Evolutionary conservation across 2,888 invertebrate species (phyloP).

Genomic region (Pheosia tremula): DNA sequence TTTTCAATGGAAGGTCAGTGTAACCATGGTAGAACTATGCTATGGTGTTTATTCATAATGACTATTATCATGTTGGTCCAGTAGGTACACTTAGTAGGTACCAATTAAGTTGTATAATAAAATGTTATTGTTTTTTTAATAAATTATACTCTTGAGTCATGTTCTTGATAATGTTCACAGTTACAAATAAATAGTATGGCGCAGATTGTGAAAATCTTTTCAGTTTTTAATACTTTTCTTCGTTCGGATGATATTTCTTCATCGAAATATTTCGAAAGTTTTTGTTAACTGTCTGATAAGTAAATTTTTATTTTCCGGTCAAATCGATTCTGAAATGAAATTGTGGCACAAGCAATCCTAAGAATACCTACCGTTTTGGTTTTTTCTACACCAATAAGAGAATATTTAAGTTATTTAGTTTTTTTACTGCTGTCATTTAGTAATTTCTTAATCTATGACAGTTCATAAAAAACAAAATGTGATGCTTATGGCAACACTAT

Average conservation of each 20-base stretch:
- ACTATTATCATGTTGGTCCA: constrained; percentile 18
- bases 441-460: too few species aligned
- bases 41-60: constrained; percentile 18
- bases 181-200: background rate
- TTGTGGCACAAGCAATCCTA: too few species aligned
- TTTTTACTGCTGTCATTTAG: too few species aligned
- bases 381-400: too few species aligned
- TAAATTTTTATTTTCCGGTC: constrained; percentile 3
- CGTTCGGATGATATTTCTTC: background rate
- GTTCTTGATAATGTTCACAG: background rate
- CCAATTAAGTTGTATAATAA: too few species aligned
- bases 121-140: too few species aligned
- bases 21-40: background rate
- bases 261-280: background rate
- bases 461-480: too few species aligned
- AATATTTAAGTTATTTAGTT: too few species aligned
- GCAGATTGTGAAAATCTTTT: background rate
- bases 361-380: too few species aligned
- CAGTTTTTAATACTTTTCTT: background rate
- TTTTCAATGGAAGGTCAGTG: background rate
- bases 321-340: background rate
- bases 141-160: background rate
- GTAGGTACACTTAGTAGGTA: constrained; percentile 11
- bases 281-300: background rate
- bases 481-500: too few species aligned